phyloP scores from a whole-genome alignment of 1,140 invertebrate genomes.

The Aleiodes sp. region DNA sequence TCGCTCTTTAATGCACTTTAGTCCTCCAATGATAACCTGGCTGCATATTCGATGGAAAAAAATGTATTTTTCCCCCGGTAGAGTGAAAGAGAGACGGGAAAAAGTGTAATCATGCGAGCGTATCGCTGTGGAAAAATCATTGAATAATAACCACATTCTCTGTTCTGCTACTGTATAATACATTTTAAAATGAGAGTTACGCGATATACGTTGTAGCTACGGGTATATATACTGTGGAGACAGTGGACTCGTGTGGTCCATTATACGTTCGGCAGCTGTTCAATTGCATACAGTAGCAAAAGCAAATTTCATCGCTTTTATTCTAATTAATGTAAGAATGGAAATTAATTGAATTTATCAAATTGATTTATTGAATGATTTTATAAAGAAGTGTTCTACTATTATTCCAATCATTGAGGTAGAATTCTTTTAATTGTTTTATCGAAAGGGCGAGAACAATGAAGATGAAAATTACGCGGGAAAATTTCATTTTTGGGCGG shows the following conservation, averaged over 20 bases:
- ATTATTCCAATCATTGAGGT: no score
- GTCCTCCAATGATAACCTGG: constrained; percentile 40
- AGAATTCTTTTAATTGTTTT: no score
- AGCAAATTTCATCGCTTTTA: no score
- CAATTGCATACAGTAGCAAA: not conserved
- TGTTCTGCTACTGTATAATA: not conserved
- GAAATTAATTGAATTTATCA: no score
- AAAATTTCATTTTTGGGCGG: no score
- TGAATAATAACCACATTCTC: constrained; percentile 54
- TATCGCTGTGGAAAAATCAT: constrained; percentile 46
- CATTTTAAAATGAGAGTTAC: constrained; percentile 19
- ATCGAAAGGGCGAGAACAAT: no score
- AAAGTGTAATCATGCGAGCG: constrained; percentile 45
- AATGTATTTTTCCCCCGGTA: constrained; percentile 7
- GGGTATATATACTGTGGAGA: constrained; percentile 39
- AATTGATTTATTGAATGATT: no score
- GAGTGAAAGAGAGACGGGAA: constrained; percentile 21
- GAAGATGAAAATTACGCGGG: no score
- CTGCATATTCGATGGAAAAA: constrained; percentile 45
- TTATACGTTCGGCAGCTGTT: constrained; percentile 8
- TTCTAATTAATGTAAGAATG: no score
- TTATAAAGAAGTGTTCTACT: no score
- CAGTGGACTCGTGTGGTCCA: not conserved
- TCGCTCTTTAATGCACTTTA: constrained; percentile 32
- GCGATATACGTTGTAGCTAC: constrained; percentile 21